phyloP scores from a whole-genome alignment of 2,797 vertebrate species.

The Naso thynnoides region DNA sequence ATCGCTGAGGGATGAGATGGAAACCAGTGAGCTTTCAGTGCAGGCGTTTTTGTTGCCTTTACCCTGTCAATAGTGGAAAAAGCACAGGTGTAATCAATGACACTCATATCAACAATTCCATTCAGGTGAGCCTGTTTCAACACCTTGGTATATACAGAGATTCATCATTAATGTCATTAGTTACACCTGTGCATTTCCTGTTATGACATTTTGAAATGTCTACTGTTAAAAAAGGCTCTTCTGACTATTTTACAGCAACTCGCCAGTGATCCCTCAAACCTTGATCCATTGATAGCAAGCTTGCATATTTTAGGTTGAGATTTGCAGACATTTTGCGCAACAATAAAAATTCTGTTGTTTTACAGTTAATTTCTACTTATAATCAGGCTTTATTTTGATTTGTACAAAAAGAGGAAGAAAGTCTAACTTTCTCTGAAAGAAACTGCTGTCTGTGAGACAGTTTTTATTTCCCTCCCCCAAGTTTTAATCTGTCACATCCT shows the following conservation, averaged over 20 bases:
- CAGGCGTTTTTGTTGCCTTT: neutral
- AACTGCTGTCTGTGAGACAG: constrained; percentile 24
- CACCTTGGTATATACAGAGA: neutral
- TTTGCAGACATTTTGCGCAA: no score
- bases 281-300: neutral
- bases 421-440: constrained; percentile 7
- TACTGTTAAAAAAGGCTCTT: neutral
- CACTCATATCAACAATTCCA: constrained; percentile 20
- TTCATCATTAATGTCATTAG: constrained; percentile 6
- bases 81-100: constrained; percentile 27
- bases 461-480: constrained; percentile 14
- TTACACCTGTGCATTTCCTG: constrained; percentile 31
- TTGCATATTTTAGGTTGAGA: no score
- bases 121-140: constrained; percentile 11
- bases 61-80: constrained; percentile 16
- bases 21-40: neutral
- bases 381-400: constrained; percentile 5
- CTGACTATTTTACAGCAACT: neutral
- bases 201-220: constrained; percentile 23
- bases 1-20: neutral
- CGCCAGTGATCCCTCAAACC: neutral
- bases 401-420: neutral
- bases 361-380: neutral
- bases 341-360: neutral
- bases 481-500: constrained; percentile 48